These are phyloP conservation scores for Synanthedon formicaeformis DNA, from an alignment of 2,888 invertebrate genomes.

Conservation along the genomic window DNA sequence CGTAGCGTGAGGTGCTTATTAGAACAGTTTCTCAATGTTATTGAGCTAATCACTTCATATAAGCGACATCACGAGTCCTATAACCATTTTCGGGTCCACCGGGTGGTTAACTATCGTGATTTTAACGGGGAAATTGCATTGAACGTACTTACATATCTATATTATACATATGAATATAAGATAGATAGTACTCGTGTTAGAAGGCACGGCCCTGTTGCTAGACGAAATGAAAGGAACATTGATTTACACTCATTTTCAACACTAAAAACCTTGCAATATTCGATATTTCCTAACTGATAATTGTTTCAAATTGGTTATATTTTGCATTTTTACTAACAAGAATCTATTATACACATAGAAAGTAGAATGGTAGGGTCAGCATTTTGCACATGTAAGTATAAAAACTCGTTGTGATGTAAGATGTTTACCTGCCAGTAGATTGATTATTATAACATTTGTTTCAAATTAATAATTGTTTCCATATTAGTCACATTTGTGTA, in stretches of 20 bases:
- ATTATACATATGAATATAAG: slow-evolving; percentile 20
- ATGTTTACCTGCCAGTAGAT: neutral
- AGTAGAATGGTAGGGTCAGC: too few relatives aligned
- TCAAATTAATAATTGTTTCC: neutral
- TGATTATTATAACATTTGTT: neutral
- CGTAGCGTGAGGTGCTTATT: slow-evolving; percentile 27
- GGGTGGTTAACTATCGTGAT: slow-evolving; percentile 12
- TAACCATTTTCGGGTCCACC: neutral
- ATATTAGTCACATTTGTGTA: neutral
- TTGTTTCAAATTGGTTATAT: too few relatives aligned
- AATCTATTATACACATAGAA: too few relatives aligned
- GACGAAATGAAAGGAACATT: slow-evolving; percentile 33
- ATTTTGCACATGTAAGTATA: too few relatives aligned
- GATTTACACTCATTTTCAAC: slow-evolving; percentile 16
- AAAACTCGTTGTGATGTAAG: neutral
- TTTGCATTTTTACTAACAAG: too few relatives aligned
- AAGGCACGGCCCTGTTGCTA: slow-evolving; percentile 59
- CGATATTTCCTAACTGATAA: too few relatives aligned
- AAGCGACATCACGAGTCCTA: slow-evolving; percentile 3
- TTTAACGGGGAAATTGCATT: slow-evolving; percentile 20
- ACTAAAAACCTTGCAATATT: neutral
- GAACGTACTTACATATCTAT: slow-evolving; percentile 12
- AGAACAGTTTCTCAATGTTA: slow-evolving; percentile 20
- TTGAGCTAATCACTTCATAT: slow-evolving; percentile 20
- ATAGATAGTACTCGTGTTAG: slow-evolving; percentile 2